These are phyloP conservation scores for Apis laboriosa DNA, from an alignment of 1,140 invertebrate genomes.

Conservation along the genomic window DNA sequence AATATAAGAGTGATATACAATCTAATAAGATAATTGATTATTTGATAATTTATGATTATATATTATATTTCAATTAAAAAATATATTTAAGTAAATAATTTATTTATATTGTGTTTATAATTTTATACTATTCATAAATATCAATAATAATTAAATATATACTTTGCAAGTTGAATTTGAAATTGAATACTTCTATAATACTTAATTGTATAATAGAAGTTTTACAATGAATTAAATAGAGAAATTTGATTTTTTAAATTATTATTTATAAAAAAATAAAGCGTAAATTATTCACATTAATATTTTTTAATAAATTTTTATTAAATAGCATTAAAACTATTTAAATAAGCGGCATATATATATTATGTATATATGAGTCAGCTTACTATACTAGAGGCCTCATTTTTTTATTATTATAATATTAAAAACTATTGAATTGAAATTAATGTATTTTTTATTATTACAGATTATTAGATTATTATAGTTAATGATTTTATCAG, in stretches of 20 bases:
- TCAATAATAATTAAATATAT: conserved; percentile 10
- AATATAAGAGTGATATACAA: conserved; percentile 27
- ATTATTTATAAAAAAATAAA: conserved; percentile 14
- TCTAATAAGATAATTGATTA: neutral
- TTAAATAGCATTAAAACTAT: neutral
- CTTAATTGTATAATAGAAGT: conserved; percentile 17
- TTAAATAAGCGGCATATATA: neutral
- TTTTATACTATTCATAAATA: conserved; percentile 18
- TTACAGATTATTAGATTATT: neutral
- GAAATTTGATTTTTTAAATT: conserved; percentile 1
- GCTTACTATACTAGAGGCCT: conserved; percentile 12
- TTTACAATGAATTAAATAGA: conserved; percentile 24
- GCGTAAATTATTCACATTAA: conserved; percentile 1
- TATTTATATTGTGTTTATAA: conserved; percentile 6
- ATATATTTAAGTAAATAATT: conserved; percentile 9
- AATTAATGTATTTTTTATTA: conserved; percentile 3
- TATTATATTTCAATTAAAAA: conserved; percentile 19
- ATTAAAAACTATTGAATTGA: neutral
- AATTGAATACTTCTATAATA: neutral
- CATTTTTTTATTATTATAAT: conserved; percentile 8
- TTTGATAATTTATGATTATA: conserved; percentile 11
- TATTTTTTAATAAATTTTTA: conserved; percentile 8
- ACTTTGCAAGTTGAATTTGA: conserved; percentile 13
- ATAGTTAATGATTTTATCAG: neutral
- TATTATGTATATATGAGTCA: neutral